These are phyloP conservation scores for Bubo scandiacus DNA, from an alignment of 2,113 vertebrate genomes.

Conservation along the genomic window DNA sequence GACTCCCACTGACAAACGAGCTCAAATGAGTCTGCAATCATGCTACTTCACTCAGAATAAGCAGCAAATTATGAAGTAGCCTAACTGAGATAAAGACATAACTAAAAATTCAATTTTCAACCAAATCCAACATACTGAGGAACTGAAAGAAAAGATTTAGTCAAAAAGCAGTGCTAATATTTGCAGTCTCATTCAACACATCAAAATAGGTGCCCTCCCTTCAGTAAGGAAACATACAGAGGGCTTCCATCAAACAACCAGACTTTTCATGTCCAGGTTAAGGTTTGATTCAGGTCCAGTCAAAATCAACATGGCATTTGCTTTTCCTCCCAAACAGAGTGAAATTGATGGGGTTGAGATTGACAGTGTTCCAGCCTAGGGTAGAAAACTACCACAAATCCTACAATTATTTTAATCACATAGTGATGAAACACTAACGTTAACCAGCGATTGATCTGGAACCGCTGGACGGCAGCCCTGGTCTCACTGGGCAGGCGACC, in stretches of 20 bases:
- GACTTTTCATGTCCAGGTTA: not conserved
- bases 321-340: not conserved
- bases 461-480: not conserved
- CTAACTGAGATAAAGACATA: not conserved
- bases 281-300: not conserved
- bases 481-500: rapidly evolving
- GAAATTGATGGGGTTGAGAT: not conserved
- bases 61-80: not conserved
- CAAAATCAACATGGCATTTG: not conserved
- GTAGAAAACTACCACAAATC: not conserved
- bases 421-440: not conserved
- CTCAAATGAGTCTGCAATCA: not conserved
- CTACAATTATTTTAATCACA: no score
- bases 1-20: not conserved
- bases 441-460: rapidly evolving
- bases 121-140: not conserved
- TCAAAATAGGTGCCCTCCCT: not conserved
- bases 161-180: not conserved
- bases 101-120: not conserved
- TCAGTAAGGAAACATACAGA: not conserved
- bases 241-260: not conserved
- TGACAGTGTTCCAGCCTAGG: not conserved
- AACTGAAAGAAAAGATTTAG: not conserved
- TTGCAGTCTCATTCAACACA: not conserved
- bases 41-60: not conserved